Evolutionary conservation across 2,113 vertebrate species (phyloP).

Genomic region (Tautogolabrus adspersus): DNA sequence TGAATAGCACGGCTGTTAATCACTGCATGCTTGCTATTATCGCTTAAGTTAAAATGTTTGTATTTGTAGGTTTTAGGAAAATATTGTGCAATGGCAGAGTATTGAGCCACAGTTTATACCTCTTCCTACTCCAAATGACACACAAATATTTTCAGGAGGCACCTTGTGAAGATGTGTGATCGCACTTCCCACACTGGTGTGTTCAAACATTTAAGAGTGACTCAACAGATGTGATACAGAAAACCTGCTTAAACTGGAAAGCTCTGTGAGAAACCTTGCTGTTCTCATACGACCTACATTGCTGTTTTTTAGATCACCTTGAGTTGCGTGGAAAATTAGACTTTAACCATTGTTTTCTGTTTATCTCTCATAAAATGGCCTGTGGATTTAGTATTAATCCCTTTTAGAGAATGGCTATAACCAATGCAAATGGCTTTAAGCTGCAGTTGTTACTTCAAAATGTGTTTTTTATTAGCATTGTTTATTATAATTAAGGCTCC

Average conservation of each 20-base stretch:
- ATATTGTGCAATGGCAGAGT: neutral
- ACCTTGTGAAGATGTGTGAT: slow-evolving; percentile 25
- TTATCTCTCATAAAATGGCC: slow-evolving; percentile 9
- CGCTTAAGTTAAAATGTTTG: neutral
- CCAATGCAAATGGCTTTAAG: neutral
- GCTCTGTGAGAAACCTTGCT: slow-evolving; percentile 8
- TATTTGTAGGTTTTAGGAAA: slow-evolving; percentile 7
- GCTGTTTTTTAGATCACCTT: neutral
- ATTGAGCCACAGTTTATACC: slow-evolving; percentile 5
- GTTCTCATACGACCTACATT: neutral
- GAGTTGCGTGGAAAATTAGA: neutral
- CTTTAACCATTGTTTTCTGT: neutral
- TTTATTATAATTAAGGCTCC: slow-evolving; percentile 9
- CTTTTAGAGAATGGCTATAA: neutral
- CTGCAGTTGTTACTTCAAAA: neutral
- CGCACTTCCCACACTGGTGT: slow-evolving; percentile 47
- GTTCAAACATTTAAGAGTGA: slow-evolving; percentile 58
- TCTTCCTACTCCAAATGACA: slow-evolving; percentile 24
- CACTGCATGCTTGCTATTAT: too few species aligned
- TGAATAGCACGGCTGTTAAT: too few species aligned
- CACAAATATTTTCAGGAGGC: slow-evolving; percentile 35
- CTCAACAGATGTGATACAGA: slow-evolving; percentile 52
- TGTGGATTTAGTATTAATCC: neutral
- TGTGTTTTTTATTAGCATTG: neutral
- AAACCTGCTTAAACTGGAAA: slow-evolving; percentile 3